These are phyloP conservation scores for Oceanodroma leucorhoa DNA, from an alignment of 2,797 vertebrate species.

Conservation along the genomic window DNA sequence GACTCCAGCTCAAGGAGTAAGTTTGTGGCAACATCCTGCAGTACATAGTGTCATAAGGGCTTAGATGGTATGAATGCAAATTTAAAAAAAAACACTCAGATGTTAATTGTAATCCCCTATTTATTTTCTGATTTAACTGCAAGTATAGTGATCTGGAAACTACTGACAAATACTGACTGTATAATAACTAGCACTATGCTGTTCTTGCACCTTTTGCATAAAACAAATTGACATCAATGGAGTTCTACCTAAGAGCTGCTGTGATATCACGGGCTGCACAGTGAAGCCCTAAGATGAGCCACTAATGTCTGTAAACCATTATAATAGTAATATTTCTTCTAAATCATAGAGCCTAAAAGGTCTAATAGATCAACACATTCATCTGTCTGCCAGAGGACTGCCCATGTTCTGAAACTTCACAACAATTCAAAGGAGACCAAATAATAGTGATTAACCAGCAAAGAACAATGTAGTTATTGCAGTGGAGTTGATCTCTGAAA, in stretches of 20 bases:
- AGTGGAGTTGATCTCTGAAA: conserved; percentile 7
- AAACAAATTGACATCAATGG: neutral
- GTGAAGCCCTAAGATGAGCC: neutral
- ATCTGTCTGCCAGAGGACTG: neutral
- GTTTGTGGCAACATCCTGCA: neutral
- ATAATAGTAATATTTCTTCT: neutral
- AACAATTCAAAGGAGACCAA: conserved; percentile 40
- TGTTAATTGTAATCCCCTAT: neutral
- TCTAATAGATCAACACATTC: neutral
- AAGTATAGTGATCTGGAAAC: neutral
- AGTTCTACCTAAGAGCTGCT: neutral
- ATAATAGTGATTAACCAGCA: conserved; percentile 36
- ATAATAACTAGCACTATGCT: neutral
- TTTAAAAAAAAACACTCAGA: neutral
- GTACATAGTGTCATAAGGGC: neutral
- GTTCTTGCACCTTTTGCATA: neutral
- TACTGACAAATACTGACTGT: neutral
- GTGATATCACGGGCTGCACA: neutral
- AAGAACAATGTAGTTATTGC: conserved; percentile 39
- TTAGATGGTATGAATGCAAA: neutral
- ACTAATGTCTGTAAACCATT: neutral
- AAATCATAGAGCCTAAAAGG: neutral
- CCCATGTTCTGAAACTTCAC: conserved; percentile 28
- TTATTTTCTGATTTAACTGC: neutral
- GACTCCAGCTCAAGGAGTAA: neutral